Percentiles rank a stretch among this genome's conserved stretches.
Evolutionary conservation across 2,888 invertebrate genomes (phyloP).

Genomic region (Torymus aiolomorphi): DNA sequence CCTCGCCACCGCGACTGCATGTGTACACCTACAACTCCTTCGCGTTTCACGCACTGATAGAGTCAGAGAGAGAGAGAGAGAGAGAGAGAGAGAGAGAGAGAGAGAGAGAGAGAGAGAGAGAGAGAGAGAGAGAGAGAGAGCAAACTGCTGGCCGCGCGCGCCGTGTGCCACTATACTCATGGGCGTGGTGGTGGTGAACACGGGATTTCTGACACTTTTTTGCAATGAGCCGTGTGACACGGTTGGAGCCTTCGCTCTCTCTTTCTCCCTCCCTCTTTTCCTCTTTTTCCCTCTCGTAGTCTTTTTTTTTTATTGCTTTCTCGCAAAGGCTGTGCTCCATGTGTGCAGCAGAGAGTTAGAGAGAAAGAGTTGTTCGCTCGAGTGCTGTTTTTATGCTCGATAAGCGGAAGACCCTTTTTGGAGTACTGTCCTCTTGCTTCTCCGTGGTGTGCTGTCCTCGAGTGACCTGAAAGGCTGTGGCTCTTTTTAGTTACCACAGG

Average conservation of each 20-base stretch:
- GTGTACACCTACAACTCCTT: too few species aligned
- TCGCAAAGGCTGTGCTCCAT: neutral
- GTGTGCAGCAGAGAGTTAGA: neutral
- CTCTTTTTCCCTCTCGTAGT: neutral
- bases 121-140: too few species aligned
- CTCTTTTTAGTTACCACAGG: neutral
- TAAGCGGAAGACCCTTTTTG: conserved; percentile 1
- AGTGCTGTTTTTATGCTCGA: neutral
- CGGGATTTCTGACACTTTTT: conserved; percentile 43
- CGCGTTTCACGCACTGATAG: too few species aligned
- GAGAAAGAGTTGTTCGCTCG: conserved; percentile 4
- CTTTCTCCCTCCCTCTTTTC: conserved; percentile 13
- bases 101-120: too few species aligned
- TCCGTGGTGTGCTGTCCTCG: too few species aligned
- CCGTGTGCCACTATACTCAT: conserved; percentile 28
- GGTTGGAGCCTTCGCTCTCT: neutral
- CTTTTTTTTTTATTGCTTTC: conserved; percentile 3
- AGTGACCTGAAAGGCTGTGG: neutral
- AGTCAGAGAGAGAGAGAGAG: too few species aligned
- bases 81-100: too few species aligned
- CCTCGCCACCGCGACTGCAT: too few species aligned
- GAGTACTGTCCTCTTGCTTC: neutral
- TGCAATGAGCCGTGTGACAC: conserved; percentile 28
- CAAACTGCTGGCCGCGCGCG: too few species aligned
- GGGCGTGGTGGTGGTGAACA: conserved; percentile 61